phyloP scores from a whole-genome alignment of 2,888 invertebrate genomes.

The Stramonita haemastoma region DNA sequence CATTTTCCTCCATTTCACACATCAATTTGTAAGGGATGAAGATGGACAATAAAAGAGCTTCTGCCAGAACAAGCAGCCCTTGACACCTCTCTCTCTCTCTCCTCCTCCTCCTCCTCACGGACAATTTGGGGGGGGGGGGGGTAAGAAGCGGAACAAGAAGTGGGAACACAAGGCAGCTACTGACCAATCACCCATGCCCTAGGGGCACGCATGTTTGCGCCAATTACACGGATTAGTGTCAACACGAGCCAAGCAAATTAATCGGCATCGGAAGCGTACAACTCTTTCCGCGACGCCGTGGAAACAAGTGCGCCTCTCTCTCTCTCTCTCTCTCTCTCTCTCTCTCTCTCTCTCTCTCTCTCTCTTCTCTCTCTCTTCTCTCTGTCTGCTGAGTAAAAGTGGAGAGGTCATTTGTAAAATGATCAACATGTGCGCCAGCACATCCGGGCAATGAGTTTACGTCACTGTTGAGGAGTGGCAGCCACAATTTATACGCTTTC shows the following conservation, averaged over 20 bases:
- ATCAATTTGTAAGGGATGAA: too few species aligned
- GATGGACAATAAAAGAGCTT: not conserved
- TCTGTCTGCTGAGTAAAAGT: not conserved
- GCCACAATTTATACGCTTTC: slow-evolving; percentile 22
- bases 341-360: not conserved
- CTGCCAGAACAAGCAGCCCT: too few species aligned
- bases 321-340: too few species aligned
- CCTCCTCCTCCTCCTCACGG: not conserved
- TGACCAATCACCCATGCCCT: not conserved
- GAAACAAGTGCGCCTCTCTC: not conserved
- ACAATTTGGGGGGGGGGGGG: too few species aligned
- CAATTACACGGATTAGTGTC: slow-evolving; percentile 35
- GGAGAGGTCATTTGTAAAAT: not conserved
- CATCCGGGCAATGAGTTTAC: slow-evolving; percentile 23
- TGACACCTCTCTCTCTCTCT: too few species aligned
- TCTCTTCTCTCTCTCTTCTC: not conserved
- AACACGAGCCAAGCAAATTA: slow-evolving; percentile 11
- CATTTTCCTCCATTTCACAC: not conserved
- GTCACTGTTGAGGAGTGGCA: slow-evolving; percentile 23
- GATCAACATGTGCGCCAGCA: slow-evolving; percentile 16
- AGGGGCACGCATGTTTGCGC: slow-evolving; percentile 21
- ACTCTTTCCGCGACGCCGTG: not conserved
- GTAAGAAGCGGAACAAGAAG: not conserved
- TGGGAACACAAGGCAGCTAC: not conserved
- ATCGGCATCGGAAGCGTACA: not conserved